phyloP scores from a whole-genome alignment of 2,797 vertebrate species.

The Meda fulgida region DNA sequence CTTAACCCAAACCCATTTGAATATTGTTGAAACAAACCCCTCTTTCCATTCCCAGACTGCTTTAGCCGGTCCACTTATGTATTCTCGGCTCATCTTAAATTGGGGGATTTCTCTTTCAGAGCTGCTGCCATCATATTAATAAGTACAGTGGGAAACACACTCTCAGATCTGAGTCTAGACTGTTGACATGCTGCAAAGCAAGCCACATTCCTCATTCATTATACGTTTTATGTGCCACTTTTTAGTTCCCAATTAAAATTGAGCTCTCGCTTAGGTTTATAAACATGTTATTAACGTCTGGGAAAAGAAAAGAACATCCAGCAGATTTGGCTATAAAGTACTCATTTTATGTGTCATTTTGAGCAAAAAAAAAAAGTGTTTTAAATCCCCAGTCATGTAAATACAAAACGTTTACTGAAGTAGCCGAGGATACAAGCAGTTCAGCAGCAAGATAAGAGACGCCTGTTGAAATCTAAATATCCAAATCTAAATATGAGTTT shows the following conservation, averaged over 20 bases:
- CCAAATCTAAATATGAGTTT: background rate
- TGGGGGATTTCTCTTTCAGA: slow-evolving; percentile 43
- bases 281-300: background rate
- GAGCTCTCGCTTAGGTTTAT: slow-evolving; percentile 9
- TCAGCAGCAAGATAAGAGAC: background rate
- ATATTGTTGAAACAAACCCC: slow-evolving; percentile 68
- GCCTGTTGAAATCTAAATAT: background rate
- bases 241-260: slow-evolving; percentile 18
- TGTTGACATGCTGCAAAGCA: background rate
- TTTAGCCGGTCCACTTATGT: slow-evolving; percentile 62
- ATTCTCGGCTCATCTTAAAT: slow-evolving; percentile 61
- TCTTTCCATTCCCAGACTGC: slow-evolving; percentile 60
- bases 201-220: slow-evolving; percentile 16
- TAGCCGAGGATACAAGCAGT: background rate
- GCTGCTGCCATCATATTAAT: slow-evolving; percentile 47
- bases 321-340: background rate
- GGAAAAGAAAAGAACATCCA: background rate
- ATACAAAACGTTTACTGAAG: background rate
- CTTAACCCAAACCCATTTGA: background rate
- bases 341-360: background rate
- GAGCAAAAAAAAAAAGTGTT: background rate
- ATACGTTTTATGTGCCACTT: background rate
- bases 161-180: slow-evolving; percentile 26
- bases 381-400: background rate
- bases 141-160: slow-evolving; percentile 33